These are phyloP conservation scores for Athene noctua DNA, from an alignment of 2,113 vertebrate species.

Conservation along the genomic window DNA sequence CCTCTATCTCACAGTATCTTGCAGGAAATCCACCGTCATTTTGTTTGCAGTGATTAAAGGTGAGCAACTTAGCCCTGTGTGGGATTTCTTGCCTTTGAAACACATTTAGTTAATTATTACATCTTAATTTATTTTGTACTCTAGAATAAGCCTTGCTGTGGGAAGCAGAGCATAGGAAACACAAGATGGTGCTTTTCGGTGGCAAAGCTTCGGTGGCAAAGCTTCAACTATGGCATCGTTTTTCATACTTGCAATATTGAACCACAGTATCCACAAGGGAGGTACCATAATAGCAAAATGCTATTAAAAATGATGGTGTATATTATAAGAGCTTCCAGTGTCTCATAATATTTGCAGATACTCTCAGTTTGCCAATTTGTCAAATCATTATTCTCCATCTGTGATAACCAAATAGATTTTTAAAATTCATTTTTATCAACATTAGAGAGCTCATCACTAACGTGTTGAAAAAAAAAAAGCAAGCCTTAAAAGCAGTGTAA, in stretches of 20 bases:
- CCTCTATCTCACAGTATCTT: not conserved
- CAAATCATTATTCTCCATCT: slow-evolving; percentile 25
- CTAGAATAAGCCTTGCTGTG: not conserved
- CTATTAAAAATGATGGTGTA: slow-evolving; percentile 7
- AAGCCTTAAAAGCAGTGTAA: not conserved
- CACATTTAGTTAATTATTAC: not conserved
- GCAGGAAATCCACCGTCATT: not conserved
- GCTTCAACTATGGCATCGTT: not conserved
- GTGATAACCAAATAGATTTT: slow-evolving; percentile 14
- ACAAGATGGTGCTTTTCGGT: not conserved
- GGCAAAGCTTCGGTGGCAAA: not conserved
- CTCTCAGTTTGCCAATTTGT: slow-evolving; percentile 38
- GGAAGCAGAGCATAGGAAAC: not conserved
- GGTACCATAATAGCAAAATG: not conserved
- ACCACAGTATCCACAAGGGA: not conserved
- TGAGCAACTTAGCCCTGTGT: not conserved
- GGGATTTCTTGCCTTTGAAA: not conserved
- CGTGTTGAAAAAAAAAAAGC: not conserved
- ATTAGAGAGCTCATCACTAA: not conserved
- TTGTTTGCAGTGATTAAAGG: not conserved
- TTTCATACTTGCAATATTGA: not conserved
- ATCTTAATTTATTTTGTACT: not conserved
- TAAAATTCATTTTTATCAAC: not conserved
- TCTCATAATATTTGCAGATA: slow-evolving; percentile 39
- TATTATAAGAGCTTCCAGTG: not conserved